Conservation (phyloP, 2,797 vertebrate genomes). For the Melanotaenia boesemani region DNA sequence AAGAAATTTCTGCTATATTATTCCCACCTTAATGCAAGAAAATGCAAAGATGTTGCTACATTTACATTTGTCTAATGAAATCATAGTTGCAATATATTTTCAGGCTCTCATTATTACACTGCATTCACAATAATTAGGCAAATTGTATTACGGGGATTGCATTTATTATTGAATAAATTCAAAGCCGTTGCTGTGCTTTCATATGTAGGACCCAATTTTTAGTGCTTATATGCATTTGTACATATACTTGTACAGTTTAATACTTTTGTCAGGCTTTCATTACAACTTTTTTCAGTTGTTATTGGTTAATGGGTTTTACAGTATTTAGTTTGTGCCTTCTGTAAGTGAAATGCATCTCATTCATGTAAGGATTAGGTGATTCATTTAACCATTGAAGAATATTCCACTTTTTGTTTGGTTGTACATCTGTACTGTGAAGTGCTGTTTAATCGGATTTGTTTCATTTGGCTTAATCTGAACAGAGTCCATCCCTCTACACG, state of each 20-base stretch:
- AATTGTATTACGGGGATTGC: neutral
- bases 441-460: neutral
- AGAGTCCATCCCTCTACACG: neutral
- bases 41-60: neutral
- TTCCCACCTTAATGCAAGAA: neutral
- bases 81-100: neutral
- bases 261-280: too few relatives aligned
- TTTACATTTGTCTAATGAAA: neutral
- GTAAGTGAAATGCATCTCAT: too few relatives aligned
- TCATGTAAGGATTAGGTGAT: too few relatives aligned
- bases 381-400: too few relatives aligned
- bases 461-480: neutral
- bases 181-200: neutral
- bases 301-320: too few relatives aligned
- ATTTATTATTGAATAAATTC: neutral
- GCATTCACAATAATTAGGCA: neutral
- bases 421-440: neutral
- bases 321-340: too few relatives aligned
- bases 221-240: neutral
- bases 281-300: too few relatives aligned
- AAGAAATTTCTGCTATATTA: neutral
- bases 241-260: neutral
- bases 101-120: neutral
- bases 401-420: neutral
- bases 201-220: neutral